A percentile compares a stretch with the other conserved stretches of the same genome.
phyloP scores from a whole-genome alignment of 2,888 invertebrate genomes.

The Archaeoteleia sp. region DNA sequence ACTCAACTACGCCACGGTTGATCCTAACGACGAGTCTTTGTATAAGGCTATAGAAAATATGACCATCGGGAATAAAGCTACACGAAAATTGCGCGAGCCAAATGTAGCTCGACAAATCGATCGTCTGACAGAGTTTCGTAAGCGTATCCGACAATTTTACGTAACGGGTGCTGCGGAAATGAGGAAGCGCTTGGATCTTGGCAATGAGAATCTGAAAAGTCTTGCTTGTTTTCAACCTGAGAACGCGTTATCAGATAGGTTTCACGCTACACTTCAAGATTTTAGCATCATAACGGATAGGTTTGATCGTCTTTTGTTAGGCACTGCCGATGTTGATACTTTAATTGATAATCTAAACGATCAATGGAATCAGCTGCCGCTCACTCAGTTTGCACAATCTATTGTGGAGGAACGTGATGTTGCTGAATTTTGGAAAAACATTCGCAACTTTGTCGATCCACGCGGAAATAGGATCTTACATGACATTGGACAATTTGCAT shows the following conservation, averaged over 20 bases:
- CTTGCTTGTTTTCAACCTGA: constrained; percentile 6
- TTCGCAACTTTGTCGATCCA: constrained; percentile 1
- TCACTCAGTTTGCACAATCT: background rate
- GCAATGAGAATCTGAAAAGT: background rate
- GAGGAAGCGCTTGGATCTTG: constrained; percentile 12
- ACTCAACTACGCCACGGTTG: background rate
- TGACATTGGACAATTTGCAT: constrained; percentile 8
- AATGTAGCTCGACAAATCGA: background rate
- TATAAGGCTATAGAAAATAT: no score
- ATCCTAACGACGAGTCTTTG: background rate
- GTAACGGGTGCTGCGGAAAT: constrained; percentile 2
- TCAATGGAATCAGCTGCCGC: background rate
- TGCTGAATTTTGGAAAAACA: no score
- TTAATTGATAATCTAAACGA: background rate
- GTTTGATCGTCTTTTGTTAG: constrained; percentile 7
- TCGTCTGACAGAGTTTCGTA: background rate
- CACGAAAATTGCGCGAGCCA: background rate
- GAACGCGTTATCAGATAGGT: constrained; percentile 7
- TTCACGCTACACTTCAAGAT: constrained; percentile 4
- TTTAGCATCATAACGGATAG: background rate
- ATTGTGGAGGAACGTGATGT: no score
- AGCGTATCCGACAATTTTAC: background rate
- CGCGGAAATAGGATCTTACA: constrained; percentile 2
- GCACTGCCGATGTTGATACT: background rate
- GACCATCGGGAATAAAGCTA: no score